Evolutionary conservation across 2,888 invertebrate species (phyloP), one percentile per base, ranked within the genome.

Genomic region (Podotricha telesiphe): DNA sequence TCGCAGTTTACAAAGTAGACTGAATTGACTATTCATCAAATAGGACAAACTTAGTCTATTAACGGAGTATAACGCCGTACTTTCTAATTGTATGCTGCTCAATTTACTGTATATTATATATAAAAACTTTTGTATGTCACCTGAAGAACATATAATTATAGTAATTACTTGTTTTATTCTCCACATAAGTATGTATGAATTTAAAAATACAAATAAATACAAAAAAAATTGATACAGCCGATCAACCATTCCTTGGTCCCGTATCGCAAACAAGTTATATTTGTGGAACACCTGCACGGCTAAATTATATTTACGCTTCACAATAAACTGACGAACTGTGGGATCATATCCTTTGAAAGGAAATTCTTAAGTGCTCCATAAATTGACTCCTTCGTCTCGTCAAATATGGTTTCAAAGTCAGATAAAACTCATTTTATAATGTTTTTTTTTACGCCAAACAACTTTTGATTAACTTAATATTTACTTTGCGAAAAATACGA

Each of bases 281-380:
- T 67, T 67, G 28, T 59, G 19, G 17, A 28, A 61, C n/a, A 53
- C 45, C 37, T 47, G 37, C n/a, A 61, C 15, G n/a, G 15, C 53
- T 37, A 62, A 66, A 66, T 51, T 66, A 62, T 62, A 61, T 62
- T 67, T 67, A 45, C 47, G 37, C 47, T 37, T 67, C 22, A 55
- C 67, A 53, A 62, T 62, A 55, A 45, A 20, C 59, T 47, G 53
- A 40, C 13, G 5, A 22, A 37, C 47, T 62, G 48, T 20, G 13
- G 20, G 20, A 62, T 37, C 37, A 50, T 62, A 48, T 37, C 1
- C 17, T 0, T 58, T n/a, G 15, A 37, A 62, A 62, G 48, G 20
- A n/a, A 62, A 62, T 48, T 62, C 34, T 47, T 37, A 20, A 37
- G 50, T 50, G 17, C 50, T 20, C 15, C 19, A 48, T 34, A 62